These are phyloP conservation scores for Columbina picui DNA, from an alignment of 2,113 vertebrate genomes.

Conservation along the genomic window DNA sequence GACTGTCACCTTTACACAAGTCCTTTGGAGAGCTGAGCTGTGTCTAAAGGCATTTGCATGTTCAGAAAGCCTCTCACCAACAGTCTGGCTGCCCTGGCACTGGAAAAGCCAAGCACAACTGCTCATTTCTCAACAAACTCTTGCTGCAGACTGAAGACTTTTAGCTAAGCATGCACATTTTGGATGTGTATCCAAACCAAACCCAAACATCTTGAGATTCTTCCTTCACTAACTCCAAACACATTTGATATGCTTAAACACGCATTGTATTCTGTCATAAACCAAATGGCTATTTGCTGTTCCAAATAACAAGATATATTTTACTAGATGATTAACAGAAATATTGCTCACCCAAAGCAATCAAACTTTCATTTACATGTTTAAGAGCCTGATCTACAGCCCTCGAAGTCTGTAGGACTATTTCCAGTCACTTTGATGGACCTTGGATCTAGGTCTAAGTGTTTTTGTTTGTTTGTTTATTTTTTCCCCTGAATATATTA, in stretches of 20 bases:
- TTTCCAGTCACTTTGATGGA: not conserved
- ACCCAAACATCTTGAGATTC: conserved; percentile 54
- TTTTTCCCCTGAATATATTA: not conserved
- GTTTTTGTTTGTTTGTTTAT: too few species aligned
- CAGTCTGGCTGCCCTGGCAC: not conserved
- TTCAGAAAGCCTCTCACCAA: not conserved
- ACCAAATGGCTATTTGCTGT: conserved; percentile 32
- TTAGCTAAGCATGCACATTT: not conserved
- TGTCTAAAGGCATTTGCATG: not conserved
- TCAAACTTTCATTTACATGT: conserved; percentile 7
- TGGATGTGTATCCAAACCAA: conserved; percentile 36
- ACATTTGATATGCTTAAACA: conserved; percentile 52
- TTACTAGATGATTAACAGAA: conserved; percentile 34
- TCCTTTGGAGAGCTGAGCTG: not conserved
- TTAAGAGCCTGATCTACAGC: not conserved
- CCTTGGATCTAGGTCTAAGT: not conserved
- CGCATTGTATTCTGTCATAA: conserved; percentile 36
- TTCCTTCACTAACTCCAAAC: conserved; percentile 62
- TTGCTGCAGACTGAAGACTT: not conserved
- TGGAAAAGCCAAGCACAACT: not conserved
- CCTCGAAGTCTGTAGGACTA: not conserved
- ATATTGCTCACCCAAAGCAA: conserved; percentile 45
- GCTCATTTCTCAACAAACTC: not conserved
- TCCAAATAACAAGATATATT: conserved; percentile 48
- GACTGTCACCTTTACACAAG: too few species aligned